Percentiles rank a stretch among this genome's conserved stretches.
Evolutionary conservation across 2,113 vertebrate species (phyloP).

Genomic region (Hymenochirus boettgeri): DNA sequence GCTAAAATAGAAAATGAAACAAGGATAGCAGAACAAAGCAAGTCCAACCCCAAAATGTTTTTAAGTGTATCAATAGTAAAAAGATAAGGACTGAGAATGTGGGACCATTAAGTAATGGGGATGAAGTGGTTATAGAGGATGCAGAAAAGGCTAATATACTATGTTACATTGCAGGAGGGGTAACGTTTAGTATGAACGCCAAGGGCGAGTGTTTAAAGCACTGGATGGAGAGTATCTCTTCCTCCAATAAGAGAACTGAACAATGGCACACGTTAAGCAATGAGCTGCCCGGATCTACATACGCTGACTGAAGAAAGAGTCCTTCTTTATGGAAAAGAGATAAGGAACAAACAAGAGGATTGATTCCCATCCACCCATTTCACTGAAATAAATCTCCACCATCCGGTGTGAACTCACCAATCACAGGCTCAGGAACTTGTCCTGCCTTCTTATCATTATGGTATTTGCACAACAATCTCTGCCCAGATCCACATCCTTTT

Average conservation of each 20-base stretch:
- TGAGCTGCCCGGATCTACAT: slow-evolving; percentile 65
- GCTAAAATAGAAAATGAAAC: no score
- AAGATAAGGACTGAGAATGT: no score
- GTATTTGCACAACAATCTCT: no score
- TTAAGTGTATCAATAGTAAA: no score
- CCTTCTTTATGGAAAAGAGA: background rate
- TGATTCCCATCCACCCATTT: slow-evolving; percentile 13
- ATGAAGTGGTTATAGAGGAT: no score
- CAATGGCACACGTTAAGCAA: slow-evolving; percentile 82
- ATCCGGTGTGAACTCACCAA: background rate
- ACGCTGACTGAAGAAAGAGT: slow-evolving; percentile 52
- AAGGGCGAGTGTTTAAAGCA: slow-evolving; percentile 74
- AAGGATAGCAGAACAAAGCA: no score
- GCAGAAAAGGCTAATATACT: no score
- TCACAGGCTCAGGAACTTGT: background rate
- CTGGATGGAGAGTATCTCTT: slow-evolving; percentile 76
- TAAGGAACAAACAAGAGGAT: background rate
- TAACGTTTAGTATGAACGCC: slow-evolving; percentile 67
- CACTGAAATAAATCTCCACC: background rate
- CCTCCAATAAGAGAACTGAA: slow-evolving; percentile 64
- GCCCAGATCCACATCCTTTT: no score
- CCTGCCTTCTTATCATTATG: no score
- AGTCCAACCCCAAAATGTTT: no score
- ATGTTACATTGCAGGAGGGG: slow-evolving; percentile 58
- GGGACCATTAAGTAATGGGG: no score